These are phyloP conservation scores for Cartodere bifasciata DNA, from an alignment of 2,888 invertebrate genomes.

Conservation along the genomic window DNA sequence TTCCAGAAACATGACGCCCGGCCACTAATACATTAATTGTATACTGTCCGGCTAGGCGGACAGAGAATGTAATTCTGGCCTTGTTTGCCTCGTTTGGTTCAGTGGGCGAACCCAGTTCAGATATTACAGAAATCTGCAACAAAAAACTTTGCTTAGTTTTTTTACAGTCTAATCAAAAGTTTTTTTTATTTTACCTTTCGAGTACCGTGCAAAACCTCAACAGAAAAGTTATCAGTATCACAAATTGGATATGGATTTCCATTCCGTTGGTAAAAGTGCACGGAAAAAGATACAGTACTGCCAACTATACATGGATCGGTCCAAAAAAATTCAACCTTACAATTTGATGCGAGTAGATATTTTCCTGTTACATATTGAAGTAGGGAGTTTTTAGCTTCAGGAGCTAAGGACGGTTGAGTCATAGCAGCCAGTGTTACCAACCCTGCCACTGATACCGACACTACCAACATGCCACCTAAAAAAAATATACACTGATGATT, in stretches of 20 bases:
- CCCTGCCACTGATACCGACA: conserved; percentile 79
- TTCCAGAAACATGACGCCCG: conserved; percentile 68
- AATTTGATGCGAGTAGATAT: conserved; percentile 78
- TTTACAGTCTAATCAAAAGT: not conserved
- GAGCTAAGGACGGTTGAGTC: conserved; percentile 80
- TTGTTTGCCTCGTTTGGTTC: conserved; percentile 77
- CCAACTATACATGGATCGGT: conserved; percentile 81
- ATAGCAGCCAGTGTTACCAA: conserved; percentile 81
- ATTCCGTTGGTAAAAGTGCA: conserved; percentile 84
- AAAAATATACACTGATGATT: conserved; percentile 12
- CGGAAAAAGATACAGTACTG: conserved; percentile 82
- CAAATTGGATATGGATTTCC: conserved; percentile 91
- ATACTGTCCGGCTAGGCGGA: conserved; percentile 82
- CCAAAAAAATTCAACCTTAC: conserved; percentile 77
- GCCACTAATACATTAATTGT: conserved; percentile 74
- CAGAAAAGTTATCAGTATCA: conserved; percentile 80
- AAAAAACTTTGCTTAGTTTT: not conserved
- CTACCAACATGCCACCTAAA: conserved; percentile 76
- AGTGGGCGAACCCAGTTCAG: conserved; percentile 77
- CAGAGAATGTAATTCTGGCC: conserved; percentile 83
- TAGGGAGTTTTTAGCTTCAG: conserved; percentile 81
- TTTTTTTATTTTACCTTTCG: conserved; percentile 46
- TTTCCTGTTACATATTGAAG: conserved; percentile 87
- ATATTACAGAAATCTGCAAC: conserved; percentile 61
- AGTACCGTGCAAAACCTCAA: conserved; percentile 77